Conservation (phyloP, 2,888 invertebrate species). For the Coecobrya sp. region DNA sequence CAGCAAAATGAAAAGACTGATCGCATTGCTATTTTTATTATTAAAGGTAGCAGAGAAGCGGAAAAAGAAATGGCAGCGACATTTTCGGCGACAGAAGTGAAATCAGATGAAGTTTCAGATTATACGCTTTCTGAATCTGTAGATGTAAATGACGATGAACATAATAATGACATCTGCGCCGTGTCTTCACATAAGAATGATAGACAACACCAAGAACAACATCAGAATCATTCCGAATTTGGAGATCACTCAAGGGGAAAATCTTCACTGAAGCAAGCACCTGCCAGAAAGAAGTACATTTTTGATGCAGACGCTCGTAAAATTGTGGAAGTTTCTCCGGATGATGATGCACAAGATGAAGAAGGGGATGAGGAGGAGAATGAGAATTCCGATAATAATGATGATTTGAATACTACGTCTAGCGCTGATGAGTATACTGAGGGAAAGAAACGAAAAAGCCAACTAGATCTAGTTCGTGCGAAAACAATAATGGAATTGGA, state of each 20-base stretch:
- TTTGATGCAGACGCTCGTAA: constrained; percentile 70
- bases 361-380: constrained; percentile 30
- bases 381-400: constrained; percentile 17
- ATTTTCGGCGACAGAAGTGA: constrained; percentile 8
- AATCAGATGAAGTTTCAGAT: constrained; percentile 74
- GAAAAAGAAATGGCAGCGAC: constrained; percentile 36
- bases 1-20: constrained; percentile 13
- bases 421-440: constrained; percentile 38
- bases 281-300: constrained; percentile 73
- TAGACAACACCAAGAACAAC: constrained; percentile 25
- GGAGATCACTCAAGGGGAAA: constrained; percentile 62
- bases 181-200: constrained; percentile 42
- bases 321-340: constrained; percentile 68
- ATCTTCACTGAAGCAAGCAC: constrained; percentile 58
- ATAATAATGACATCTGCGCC: constrained; percentile 38
- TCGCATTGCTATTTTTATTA: constrained; percentile 3
- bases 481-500: constrained; percentile 79
- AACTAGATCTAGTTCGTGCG: constrained; percentile 78
- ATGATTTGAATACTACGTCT: constrained; percentile 61
- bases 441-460: constrained; percentile 45
- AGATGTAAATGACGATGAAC: constrained; percentile 56
- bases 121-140: constrained; percentile 74
- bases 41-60: constrained; percentile 38
- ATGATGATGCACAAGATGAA: constrained; percentile 40
- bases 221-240: constrained; percentile 18